Base-by-base conservation (phyloP, 2,888 invertebrate species). In the Melanotus villosus region DNA sequence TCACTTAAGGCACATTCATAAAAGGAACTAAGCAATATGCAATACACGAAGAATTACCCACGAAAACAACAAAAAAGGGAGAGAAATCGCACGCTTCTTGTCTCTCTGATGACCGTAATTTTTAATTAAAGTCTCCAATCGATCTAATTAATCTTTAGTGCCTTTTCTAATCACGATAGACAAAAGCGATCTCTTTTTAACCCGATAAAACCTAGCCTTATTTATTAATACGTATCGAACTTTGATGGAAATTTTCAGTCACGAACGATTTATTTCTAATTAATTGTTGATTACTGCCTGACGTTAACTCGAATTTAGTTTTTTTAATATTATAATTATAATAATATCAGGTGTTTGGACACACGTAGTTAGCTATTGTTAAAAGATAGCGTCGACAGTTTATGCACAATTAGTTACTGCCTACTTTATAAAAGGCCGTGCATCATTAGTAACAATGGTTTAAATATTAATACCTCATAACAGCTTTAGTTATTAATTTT, bases 111-210 rank as follows among this genome's bases (percentile, higher is more conserved):
- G 58, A 43, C 64, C 38, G 38, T 68, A 71, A 64, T 43, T 65
- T 65, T 68, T 68, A 71, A 71, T 71, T 71, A 68, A 65, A 43
- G 50, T 38, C 34, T 21, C 36, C 47, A 68, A 71, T 68, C 68
- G 45, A 18, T 50, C 14, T 68, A 68, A 71, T 71, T 71, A 71
- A 71, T 71, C 68, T 67, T 60, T 65, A 70, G 57, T 63, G 21
- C 56, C 30, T 62, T 41, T 41, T 16, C 41, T 16, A 18, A 41
- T 18, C 41, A 18, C 16, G 41, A 41, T 16, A 14, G 14, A 1
- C 7, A 12, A 14, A 14, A 16, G 12, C 16, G 18, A 26, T 7
- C 18, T 9, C 1, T 41, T 9, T 16, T 41, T 14, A 16, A 41
- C 41, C 41, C 6, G 12, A 38, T 38, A 38, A 14, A n/a, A 14